Percentiles rank a stretch among this genome's conserved stretches.
Conservation (phyloP, 2,797 vertebrate species). For the Sebastolobus alascanus region DNA sequence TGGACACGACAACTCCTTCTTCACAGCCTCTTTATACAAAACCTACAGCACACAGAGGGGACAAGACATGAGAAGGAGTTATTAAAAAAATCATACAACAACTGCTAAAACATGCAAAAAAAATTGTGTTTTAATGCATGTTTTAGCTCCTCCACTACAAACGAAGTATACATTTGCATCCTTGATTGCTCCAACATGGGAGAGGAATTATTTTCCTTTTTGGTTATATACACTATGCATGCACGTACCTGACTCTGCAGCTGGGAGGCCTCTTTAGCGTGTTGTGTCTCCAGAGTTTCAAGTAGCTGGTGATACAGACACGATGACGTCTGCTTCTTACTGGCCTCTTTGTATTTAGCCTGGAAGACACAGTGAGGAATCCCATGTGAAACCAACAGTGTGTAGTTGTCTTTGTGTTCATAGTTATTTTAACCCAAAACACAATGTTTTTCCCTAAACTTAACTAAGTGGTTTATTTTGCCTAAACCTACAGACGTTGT, state of each 20-base stretch:
- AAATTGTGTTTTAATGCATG: not conserved
- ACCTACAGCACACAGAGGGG: constrained; percentile 67
- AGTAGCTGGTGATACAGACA: constrained; percentile 89
- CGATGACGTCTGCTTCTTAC: constrained; percentile 81
- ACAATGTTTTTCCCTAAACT: too few species aligned
- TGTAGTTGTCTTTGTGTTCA: too few species aligned
- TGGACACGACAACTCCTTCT: constrained; percentile 55
- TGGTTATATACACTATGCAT: too few species aligned
- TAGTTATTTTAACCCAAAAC: too few species aligned
- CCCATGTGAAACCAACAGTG: too few species aligned
- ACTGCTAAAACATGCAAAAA: too few species aligned
- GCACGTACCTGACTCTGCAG: constrained; percentile 89
- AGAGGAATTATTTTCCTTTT: not conserved
- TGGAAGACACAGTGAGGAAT: constrained; percentile 53
- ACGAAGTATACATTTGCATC: too few species aligned
- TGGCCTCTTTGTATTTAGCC: constrained; percentile 89
- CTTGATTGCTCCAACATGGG: not conserved
- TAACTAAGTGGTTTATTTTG: too few species aligned
- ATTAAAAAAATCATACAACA: not conserved
- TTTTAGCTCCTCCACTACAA: not conserved
- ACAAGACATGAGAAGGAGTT: not conserved
- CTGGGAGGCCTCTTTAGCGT: constrained; percentile 87
- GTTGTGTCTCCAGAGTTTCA: constrained; percentile 89
- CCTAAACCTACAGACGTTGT: too few species aligned
- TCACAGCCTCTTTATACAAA: constrained; percentile 71